phyloP scores from a whole-genome alignment of 2,113 vertebrate genomes.

The Ia io region DNA sequence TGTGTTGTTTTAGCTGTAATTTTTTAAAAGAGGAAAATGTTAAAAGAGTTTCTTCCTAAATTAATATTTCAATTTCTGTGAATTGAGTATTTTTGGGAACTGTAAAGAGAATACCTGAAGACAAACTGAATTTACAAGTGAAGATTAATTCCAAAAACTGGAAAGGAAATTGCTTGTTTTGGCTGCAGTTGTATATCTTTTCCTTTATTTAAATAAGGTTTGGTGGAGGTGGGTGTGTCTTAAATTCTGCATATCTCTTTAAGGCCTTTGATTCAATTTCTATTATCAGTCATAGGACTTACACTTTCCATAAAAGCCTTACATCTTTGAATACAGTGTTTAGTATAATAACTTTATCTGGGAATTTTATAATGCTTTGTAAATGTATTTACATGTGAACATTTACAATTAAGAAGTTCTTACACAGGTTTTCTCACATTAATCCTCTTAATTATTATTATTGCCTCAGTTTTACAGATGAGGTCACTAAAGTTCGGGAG shows the following conservation, averaged over 20 bases:
- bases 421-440: background rate
- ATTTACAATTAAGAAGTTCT: background rate
- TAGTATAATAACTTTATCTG: constrained; percentile 45
- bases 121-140: constrained; percentile 51
- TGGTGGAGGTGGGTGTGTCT: background rate
- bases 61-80: constrained; percentile 59
- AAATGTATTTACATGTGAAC: background rate
- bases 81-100: constrained; percentile 48
- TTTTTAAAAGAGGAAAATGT: constrained; percentile 9
- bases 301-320: background rate
- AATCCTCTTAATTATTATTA: background rate
- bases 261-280: constrained; percentile 19
- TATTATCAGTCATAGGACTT: background rate
- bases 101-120: constrained; percentile 23
- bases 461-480: background rate
- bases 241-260: background rate
- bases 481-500: background rate
- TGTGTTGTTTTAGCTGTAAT: background rate
- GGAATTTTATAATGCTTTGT: background rate
- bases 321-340: constrained; percentile 42
- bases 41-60: constrained; percentile 53
- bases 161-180: constrained; percentile 50
- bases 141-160: constrained; percentile 61
- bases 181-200: background rate
- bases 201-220: constrained; percentile 36